Evolutionary conservation across 23 tunicate genomes (phyloP).

Genomic region (Corella eumyota): DNA sequence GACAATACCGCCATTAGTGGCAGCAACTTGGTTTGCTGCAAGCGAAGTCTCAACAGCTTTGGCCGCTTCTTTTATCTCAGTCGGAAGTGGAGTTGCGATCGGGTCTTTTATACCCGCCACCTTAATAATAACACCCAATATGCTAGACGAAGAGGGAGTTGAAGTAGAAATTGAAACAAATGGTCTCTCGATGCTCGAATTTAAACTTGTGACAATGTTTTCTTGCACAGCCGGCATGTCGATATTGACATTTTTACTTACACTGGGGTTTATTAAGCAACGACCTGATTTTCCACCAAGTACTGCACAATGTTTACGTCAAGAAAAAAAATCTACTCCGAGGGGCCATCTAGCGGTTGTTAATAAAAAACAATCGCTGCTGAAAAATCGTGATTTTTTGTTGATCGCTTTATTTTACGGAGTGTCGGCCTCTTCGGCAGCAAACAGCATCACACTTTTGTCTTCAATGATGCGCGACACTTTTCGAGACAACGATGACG

Average conservation of each 20-base stretch:
- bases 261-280: conserved; percentile 11
- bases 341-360: background rate
- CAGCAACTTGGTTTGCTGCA: conserved; percentile 50
- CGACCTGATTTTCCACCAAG: conserved; percentile 33
- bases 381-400: conserved; percentile 12
- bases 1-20: conserved; percentile 43
- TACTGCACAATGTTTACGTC: conserved; percentile 15
- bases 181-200: background rate
- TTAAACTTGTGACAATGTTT: conserved; percentile 24
- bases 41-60: conserved; percentile 35
- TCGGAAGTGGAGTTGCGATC: conserved; percentile 33
- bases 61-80: conserved; percentile 27
- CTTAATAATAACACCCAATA: background rate
- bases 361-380: background rate
- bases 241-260: conserved; percentile 10
- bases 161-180: background rate
- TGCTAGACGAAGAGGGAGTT: background rate
- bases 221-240: conserved; percentile 23
- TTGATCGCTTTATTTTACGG: conserved; percentile 42
- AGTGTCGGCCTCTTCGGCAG: conserved; percentile 38
- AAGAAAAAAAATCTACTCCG: background rate
- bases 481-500: background rate
- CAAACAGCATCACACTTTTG: conserved; percentile 43
- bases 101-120: conserved; percentile 34
- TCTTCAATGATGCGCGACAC: conserved; percentile 27